Percentiles rank a stretch among this genome's conserved stretches.
These are phyloP conservation scores for Lumbricus terrestris DNA, from an alignment of 2,888 invertebrate species.

Conservation along the genomic window DNA sequence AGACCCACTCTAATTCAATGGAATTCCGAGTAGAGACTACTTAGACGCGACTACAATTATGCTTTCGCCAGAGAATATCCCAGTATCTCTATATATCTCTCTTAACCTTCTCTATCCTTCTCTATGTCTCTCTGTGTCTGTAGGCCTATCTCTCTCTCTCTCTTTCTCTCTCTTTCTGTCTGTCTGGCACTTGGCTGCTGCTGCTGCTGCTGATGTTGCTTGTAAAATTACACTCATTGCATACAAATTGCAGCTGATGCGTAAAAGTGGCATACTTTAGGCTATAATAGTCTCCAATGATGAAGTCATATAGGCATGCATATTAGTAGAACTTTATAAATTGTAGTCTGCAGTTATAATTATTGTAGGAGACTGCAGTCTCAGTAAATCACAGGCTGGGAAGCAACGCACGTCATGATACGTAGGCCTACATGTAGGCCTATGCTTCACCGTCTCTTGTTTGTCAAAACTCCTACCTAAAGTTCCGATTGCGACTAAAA, in stretches of 20 bases:
- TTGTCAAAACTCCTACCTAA: not conserved
- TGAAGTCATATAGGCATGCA: not conserved
- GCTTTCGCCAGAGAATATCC: too few species aligned
- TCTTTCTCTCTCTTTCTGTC: too few species aligned
- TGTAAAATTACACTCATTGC: too few species aligned
- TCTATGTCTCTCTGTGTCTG: not conserved
- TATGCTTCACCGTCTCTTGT: not conserved
- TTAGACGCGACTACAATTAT: too few species aligned
- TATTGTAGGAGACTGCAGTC: not conserved
- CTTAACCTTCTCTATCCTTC: not conserved
- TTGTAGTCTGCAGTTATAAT: not conserved
- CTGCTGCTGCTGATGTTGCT: too few species aligned
- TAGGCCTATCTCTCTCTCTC: not conserved
- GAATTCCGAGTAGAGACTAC: not conserved
- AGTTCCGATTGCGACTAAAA: not conserved
- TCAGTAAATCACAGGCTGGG: not conserved
- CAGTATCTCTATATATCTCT: not conserved
- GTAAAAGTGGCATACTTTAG: not conserved
- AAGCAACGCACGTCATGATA: not conserved
- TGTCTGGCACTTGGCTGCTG: too few species aligned
- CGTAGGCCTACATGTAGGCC: too few species aligned
- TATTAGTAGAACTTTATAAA: not conserved
- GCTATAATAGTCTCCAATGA: not conserved
- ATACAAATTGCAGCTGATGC: not conserved
- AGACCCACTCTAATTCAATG: not conserved